Conservation (phyloP, 2,797 vertebrate genomes). For the Myiotriccus ornatus region DNA sequence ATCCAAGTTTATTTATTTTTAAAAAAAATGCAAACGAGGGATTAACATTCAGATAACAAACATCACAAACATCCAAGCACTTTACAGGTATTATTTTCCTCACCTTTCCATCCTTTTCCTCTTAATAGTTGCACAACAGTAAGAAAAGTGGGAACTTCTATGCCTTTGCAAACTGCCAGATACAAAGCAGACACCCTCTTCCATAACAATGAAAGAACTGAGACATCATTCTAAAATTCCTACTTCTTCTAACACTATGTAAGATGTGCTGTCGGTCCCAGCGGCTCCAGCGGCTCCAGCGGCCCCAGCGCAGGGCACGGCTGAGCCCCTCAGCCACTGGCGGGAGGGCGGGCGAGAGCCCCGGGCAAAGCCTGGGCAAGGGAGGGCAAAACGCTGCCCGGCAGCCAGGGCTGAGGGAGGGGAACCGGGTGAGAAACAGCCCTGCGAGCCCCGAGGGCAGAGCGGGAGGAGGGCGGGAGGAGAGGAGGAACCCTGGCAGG, state of each 20-base stretch:
- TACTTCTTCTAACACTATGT: background rate
- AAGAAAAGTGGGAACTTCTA: background rate
- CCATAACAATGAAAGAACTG: background rate
- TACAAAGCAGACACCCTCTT: background rate
- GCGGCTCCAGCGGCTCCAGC: background rate
- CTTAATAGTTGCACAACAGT: background rate
- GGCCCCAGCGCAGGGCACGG: background rate
- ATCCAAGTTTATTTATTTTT: background rate
- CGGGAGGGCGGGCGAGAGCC: background rate
- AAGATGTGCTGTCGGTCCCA: fast-evolving
- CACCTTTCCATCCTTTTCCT: background rate
- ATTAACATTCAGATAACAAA: background rate
- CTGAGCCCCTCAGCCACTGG: background rate
- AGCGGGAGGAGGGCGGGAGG: background rate
- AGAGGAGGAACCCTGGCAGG: background rate
- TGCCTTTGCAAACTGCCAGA: background rate
- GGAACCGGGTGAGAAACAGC: background rate
- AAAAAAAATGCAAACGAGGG: background rate
- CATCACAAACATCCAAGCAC: background rate
- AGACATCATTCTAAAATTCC: background rate
- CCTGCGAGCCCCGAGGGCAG: background rate
- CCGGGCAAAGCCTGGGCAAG: background rate
- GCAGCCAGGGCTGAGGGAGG: background rate
- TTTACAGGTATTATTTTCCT: background rate
- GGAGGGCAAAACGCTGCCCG: background rate